Evolutionary conservation across 2,113 vertebrate species (phyloP), one percentile per base, ranked within the genome.

Genomic region (Condylura cristata): DNA sequence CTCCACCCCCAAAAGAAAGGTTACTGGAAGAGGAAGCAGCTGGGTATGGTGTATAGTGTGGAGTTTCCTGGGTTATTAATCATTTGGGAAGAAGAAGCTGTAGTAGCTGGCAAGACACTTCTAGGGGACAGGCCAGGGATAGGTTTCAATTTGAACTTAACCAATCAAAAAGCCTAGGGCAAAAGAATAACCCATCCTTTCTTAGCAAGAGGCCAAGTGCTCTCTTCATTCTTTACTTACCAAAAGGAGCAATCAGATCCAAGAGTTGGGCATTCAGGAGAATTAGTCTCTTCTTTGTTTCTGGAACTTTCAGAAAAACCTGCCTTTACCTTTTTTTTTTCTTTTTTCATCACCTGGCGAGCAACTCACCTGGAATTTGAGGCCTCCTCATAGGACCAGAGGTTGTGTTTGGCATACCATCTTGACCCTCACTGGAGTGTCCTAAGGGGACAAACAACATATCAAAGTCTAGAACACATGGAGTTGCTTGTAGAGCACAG

Each of bases 351-450:
- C 60, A 46, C 4, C n/a, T n/a, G 37, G 17, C 18, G 41, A 9
- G 16, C 75, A 90, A 95, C 94, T 93, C 92, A 97, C 97, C 97
- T 93, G 97, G 97, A 92, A 97, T 94, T 79, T 95, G 93, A 70
- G 97, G 51, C 68, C 32, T 97, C 75, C 95, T 92, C 0, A 4
- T 10, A 53, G 97, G 95, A 68, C 56, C 32, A 1, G 95, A 85
- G 68, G 97, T 94, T 0, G 97, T 94, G 56, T 17, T 95, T 9
- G 20, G 16, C 0, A 46, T 90, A 24, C 53, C 48, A 6, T 58
- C 80, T 85, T 37, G 91, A 85, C 72, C 96, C 6, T 76, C 95
- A 30, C 84, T 81, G 39, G 93, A 87, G 16, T 89, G 80, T 37
- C 93, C 97, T 97, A 81, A 86, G 30, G 75, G 32, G 53, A 61